Percentiles rank a stretch among this genome's conserved stretches.
These are phyloP conservation scores for Poeciliopsis retropinna DNA, from an alignment of 2,113 vertebrate genomes.

Conservation along the genomic window DNA sequence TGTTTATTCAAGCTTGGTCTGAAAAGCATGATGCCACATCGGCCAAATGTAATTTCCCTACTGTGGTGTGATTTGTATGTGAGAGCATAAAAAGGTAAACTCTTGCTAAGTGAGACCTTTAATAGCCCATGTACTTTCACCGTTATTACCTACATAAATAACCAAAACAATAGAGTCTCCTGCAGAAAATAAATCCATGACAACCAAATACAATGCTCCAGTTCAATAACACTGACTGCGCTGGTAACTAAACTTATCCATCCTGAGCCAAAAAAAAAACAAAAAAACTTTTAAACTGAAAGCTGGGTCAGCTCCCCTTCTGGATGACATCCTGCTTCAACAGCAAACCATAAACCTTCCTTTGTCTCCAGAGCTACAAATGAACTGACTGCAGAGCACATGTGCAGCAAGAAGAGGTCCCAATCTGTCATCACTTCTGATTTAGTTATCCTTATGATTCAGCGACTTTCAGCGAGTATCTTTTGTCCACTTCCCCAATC, in stretches of 20 bases:
- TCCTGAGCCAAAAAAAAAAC: constrained; percentile 45
- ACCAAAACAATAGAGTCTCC: constrained; percentile 44
- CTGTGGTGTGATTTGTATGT: constrained; percentile 36
- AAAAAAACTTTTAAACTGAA: constrained; percentile 40
- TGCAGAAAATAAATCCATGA: constrained; percentile 56
- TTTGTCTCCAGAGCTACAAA: constrained; percentile 47
- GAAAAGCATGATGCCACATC: constrained; percentile 35
- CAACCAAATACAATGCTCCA: constrained; percentile 60
- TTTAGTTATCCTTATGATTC: constrained; percentile 51
- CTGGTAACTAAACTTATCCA: constrained; percentile 41
- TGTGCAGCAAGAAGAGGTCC: constrained; percentile 45
- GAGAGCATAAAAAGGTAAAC: constrained; percentile 22
- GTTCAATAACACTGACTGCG: constrained; percentile 41
- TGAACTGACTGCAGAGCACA: constrained; percentile 41
- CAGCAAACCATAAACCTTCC: constrained; percentile 64
- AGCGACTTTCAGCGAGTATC: constrained; percentile 36
- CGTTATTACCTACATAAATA: constrained; percentile 55
- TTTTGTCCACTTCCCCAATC: constrained; percentile 41
- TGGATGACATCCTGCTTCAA: constrained; percentile 61
- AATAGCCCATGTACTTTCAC: constrained; percentile 31
- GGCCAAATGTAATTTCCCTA: constrained; percentile 44
- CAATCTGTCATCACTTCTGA: constrained; percentile 55
- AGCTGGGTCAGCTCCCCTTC: constrained; percentile 53
- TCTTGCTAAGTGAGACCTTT: constrained; percentile 21
- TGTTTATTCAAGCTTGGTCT: constrained; percentile 49